Base-by-base conservation (phyloP, 92 coral and sea anemone species). In the Micromussa lordhowensis region DNA sequence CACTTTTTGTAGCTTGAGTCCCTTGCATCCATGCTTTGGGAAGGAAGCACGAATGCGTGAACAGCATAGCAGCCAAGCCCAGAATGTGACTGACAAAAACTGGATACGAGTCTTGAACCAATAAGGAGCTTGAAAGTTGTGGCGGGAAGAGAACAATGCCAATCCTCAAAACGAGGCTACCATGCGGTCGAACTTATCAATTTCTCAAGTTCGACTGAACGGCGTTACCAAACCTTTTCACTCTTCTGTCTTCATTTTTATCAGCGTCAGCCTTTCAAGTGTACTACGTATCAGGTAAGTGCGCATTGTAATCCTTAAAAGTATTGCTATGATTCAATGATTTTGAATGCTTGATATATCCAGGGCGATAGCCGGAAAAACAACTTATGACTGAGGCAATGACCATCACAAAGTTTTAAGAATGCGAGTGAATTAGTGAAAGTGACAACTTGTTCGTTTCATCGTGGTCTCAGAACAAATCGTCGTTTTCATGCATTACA, bases 1-100 rank as follows among this genome's bases (percentile, higher is more conserved):
- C 89, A 86, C 66, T 77, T 79, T 87, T 79, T 87, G 54, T 87
- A 87, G 85, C 48, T 49, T 18, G 78, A 29, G 2, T 66, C 22
- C 54, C 24, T 35, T 7, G 34, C 0, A 12, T 74, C 68, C 51
- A 63, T 55, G 80, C 21, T 31, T 78, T 21, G 22, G 10, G 82
- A 77, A 22, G 15, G n/a, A 77, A 14, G 16, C 24, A 24, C 34
- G 29, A 12, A 13, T 2, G 3, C 36, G 31, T 44, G 2, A 54
- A n/a, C 40, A 78, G 68, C 68, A 53, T 26, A 54, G 68, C 82
- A 79, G 21, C 74, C 84, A 81, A 63, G 73, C 31, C 55, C 28
- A 32, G 15, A 15, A 16, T 35, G 3, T 48, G 53, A 74, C n/a
- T 21, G 68, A 32, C 19, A 18, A 31, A 57, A 34, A 0, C 71